phyloP scores from a whole-genome alignment of 2,113 vertebrate species.

The Podarcis raffonei region DNA sequence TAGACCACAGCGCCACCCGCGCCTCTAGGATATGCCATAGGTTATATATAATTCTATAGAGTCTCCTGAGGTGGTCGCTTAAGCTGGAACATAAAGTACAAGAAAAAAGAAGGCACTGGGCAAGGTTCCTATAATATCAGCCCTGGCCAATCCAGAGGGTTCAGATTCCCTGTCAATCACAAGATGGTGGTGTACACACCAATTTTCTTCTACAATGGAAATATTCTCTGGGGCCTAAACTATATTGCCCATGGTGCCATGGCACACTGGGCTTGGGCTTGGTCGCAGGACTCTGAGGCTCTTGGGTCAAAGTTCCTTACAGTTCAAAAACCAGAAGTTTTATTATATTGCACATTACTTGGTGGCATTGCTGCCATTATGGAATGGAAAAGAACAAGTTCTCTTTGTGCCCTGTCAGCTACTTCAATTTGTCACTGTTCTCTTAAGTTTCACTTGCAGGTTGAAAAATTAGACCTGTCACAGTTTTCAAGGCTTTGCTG shows the following conservation, averaged over 20 bases:
- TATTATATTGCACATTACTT: neutral
- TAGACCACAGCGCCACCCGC: no score
- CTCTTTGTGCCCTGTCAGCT: neutral
- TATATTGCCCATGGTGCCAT: neutral
- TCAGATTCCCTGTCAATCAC: no score
- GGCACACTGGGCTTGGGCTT: neutral
- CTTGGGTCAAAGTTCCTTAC: neutral
- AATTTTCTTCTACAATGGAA: neutral
- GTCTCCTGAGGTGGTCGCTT: neutral
- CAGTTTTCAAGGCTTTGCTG: neutral
- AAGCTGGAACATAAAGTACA: neutral
- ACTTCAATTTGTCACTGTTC: neutral
- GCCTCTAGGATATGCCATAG: neutral
- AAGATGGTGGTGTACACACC: neutral
- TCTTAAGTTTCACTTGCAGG: neutral
- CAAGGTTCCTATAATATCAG: neutral
- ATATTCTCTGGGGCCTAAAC: neutral
- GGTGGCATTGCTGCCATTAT: neutral
- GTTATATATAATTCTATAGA: neutral
- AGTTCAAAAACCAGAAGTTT: neutral
- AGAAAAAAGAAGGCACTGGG: neutral
- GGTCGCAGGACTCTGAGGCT: neutral
- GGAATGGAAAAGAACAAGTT: neutral
- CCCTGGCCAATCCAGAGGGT: no score
- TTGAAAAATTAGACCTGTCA: neutral